Conservation (phyloP, 2,888 invertebrate species). For the Galeruca laticollis region DNA sequence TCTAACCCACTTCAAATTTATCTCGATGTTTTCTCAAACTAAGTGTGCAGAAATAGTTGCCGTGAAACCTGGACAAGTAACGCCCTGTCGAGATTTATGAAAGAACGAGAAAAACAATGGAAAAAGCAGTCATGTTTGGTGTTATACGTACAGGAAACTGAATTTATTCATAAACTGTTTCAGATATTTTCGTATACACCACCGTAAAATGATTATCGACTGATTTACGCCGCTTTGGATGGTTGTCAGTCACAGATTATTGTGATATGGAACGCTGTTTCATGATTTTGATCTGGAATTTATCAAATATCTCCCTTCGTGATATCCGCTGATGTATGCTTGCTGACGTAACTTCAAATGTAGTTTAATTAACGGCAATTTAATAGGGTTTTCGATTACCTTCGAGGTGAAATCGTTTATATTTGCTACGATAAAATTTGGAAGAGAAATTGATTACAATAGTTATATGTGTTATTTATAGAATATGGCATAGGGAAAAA, state of each 20-base stretch:
- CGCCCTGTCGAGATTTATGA: conserved; percentile 46
- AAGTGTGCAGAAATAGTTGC: conserved; percentile 39
- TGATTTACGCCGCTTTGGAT: background rate
- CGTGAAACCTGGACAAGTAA: conserved; percentile 43
- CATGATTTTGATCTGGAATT: conserved; percentile 19
- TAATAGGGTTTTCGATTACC: background rate
- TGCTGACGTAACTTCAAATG: background rate
- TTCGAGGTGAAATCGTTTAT: too few relatives aligned
- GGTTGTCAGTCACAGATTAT: conserved; percentile 31
- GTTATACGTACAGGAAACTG: too few relatives aligned
- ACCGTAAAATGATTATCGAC: too few relatives aligned
- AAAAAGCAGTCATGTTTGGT: conserved; percentile 27
- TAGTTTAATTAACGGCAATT: background rate
- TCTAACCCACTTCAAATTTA: conserved; percentile 27
- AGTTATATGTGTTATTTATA: too few relatives aligned
- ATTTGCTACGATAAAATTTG: too few relatives aligned
- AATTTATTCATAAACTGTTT: too few relatives aligned
- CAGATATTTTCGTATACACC: too few relatives aligned
- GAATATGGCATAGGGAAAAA: too few relatives aligned
- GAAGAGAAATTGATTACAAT: too few relatives aligned
- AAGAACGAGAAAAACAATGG: conserved; percentile 45
- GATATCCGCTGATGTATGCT: background rate
- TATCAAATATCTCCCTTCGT: background rate
- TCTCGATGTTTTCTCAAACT: conserved; percentile 27
- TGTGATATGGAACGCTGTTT: conserved; percentile 17